These are phyloP conservation scores for Ornithorhynchus anatinus DNA, from an alignment of 2,113 vertebrate genomes.

Conservation along the genomic window DNA sequence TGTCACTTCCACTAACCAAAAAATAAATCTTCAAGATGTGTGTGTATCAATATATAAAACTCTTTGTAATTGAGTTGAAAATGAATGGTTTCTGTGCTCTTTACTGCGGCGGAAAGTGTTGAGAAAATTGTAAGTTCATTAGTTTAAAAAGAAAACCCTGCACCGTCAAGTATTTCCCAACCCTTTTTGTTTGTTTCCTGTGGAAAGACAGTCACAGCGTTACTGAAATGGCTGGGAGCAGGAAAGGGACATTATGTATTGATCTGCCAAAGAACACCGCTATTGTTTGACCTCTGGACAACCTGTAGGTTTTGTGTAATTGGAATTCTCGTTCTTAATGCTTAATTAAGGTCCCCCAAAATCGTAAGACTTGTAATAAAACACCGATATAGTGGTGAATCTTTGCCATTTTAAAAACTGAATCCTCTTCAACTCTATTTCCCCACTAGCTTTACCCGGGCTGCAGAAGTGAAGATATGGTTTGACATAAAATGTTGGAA, in stretches of 20 bases:
- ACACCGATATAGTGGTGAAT: neutral
- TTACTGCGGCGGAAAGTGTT: too few species aligned
- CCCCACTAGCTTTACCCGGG: neutral
- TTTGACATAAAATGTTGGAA: too few species aligned
- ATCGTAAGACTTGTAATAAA: neutral
- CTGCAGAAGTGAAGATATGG: too few species aligned
- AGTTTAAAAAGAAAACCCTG: neutral
- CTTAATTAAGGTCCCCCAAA: constrained; percentile 7
- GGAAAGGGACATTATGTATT: neutral
- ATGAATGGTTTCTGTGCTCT: too few species aligned
- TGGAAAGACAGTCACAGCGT: neutral
- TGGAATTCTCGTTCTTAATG: neutral
- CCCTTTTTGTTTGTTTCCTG: neutral
- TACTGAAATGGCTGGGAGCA: neutral
- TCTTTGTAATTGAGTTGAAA: too few species aligned
- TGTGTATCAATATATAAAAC: too few species aligned
- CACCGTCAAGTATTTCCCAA: neutral
- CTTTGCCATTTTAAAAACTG: neutral
- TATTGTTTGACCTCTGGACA: neutral
- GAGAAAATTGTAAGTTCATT: neutral
- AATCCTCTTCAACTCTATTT: neutral
- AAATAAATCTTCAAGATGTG: too few species aligned
- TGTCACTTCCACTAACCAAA: neutral
- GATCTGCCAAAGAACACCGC: neutral
- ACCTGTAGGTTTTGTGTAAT: neutral